phyloP scores from a whole-genome alignment of 2,113 vertebrate genomes.

The Pteruthius melanotis region DNA sequence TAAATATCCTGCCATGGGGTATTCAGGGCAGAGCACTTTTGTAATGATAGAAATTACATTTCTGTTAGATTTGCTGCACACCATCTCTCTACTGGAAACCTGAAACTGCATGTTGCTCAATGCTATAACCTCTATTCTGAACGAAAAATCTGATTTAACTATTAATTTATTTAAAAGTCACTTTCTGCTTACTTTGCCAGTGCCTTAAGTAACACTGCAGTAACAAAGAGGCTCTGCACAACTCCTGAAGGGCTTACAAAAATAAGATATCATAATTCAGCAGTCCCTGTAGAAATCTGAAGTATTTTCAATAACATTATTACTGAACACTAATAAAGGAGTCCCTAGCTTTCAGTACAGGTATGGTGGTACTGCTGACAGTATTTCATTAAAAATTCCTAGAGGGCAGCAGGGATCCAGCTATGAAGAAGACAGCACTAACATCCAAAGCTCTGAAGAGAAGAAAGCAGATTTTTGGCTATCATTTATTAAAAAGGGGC shows the following conservation, averaged over 20 bases:
- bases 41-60: not conserved
- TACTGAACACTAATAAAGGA: not conserved
- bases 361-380: not conserved
- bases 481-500: not conserved
- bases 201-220: not conserved
- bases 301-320: not conserved
- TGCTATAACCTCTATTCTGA: not conserved
- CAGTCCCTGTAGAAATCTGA: not conserved
- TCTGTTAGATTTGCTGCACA: not conserved
- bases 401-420: conserved; percentile 39
- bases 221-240: not conserved
- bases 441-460: not conserved
- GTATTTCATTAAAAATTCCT: conserved; percentile 31
- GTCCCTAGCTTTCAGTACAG: not conserved
- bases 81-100: not conserved
- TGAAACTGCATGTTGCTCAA: not conserved
- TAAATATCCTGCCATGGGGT: not conserved
- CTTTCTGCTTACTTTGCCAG: not conserved
- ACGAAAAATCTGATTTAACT: conserved; percentile 1
- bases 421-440: not conserved
- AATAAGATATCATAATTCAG: not conserved
- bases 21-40: not conserved
- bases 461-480: not conserved
- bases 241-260: not conserved
- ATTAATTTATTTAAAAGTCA: not conserved